Base-by-base conservation (phyloP, 2,888 invertebrate species). In the Caenorhabditis sinica region DNA sequence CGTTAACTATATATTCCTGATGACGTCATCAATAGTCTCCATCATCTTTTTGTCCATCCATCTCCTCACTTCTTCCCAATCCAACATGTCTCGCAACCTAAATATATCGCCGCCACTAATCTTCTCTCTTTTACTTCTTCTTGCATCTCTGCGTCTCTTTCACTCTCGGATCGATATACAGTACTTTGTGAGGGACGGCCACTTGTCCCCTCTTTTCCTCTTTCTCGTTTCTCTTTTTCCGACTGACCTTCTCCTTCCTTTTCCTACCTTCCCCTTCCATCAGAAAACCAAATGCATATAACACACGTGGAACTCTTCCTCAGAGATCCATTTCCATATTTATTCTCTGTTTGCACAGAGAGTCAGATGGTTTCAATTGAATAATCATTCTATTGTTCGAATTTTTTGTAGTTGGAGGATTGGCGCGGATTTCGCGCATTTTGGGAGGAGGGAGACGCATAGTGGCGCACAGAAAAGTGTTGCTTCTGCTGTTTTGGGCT, bases 31-130 rank as follows among this genome's bases (percentile, higher is more conserved):
- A 68, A 53, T 23, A 23, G 51, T 51, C 30, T 25, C 43, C 33
- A 40, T 49, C 49, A 49, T 43, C 20, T 45, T 45, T 45, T 49
- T 43, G 17, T 53, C 20, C 53, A 17, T 25, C 49, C 68, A 4
- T 61, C 15, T 25, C 13, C 53, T 40, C 23, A 28, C n/a, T 33
- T 43, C 58, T 25, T 9, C 33, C 30, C 51, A 13, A 15, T 45
- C 72, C 17, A 43, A 28, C 28, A 28, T 28, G 15, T 56, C 40
- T 33, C 73, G 20, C 72, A 66, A 66, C 53, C 63, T 36, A 65
- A 65, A 56, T 79, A 73, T 81, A 81, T 73, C 81, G 73, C 68
- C 28, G 28, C 49, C 30, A 68, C 81, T 68, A 73, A 81, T 74
- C 74, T 73, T 56, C 73, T 15, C n/a, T 17, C 53, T 30, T 63